A percentile compares a stretch with the other conserved stretches of the same genome.
phyloP scores from a whole-genome alignment of 2,888 invertebrate species.

The Anodontia alba region DNA sequence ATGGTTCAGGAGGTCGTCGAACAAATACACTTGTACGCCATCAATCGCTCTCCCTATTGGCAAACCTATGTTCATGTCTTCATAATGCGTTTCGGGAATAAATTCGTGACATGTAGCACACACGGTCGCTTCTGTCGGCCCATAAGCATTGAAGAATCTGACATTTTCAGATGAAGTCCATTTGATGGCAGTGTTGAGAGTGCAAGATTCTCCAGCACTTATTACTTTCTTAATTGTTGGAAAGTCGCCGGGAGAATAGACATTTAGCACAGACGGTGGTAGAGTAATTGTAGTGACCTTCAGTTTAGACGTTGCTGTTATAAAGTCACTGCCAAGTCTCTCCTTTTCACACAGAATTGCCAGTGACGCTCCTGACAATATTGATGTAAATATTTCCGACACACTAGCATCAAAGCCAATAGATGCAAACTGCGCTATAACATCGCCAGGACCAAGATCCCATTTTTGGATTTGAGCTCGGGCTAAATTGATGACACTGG shows the following conservation, averaged over 20 bases:
- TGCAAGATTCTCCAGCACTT: slow-evolving; percentile 94
- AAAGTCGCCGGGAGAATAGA: slow-evolving; percentile 86
- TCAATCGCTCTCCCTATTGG: slow-evolving; percentile 94
- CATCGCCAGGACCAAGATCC: slow-evolving; percentile 90
- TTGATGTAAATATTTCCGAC: slow-evolving; percentile 94
- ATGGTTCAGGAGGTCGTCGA: slow-evolving; percentile 90
- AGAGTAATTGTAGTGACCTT: slow-evolving; percentile 86
- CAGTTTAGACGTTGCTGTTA: slow-evolving; percentile 89
- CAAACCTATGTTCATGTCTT: slow-evolving; percentile 87
- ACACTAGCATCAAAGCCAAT: slow-evolving; percentile 96
- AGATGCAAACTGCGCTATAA: slow-evolving; percentile 95
- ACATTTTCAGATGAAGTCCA: slow-evolving; percentile 90
- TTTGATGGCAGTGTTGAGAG: slow-evolving; percentile 89
- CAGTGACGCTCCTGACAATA: slow-evolving; percentile 90
- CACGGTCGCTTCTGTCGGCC: slow-evolving; percentile 96
- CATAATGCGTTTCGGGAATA: slow-evolving; percentile 74
- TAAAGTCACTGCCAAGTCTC: slow-evolving; percentile 91
- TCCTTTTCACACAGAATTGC: slow-evolving; percentile 91
- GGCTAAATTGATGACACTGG: slow-evolving; percentile 89
- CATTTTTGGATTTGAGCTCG: slow-evolving; percentile 95
- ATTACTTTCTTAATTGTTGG: slow-evolving; percentile 89
- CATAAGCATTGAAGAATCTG: slow-evolving; percentile 94
- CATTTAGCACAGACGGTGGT: slow-evolving; percentile 91
- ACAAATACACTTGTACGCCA: slow-evolving; percentile 92
- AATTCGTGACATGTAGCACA: slow-evolving; percentile 93